These are phyloP conservation scores for Pyrgilauda ruficollis DNA, from an alignment of 2,113 vertebrate genomes.

Conservation along the genomic window DNA sequence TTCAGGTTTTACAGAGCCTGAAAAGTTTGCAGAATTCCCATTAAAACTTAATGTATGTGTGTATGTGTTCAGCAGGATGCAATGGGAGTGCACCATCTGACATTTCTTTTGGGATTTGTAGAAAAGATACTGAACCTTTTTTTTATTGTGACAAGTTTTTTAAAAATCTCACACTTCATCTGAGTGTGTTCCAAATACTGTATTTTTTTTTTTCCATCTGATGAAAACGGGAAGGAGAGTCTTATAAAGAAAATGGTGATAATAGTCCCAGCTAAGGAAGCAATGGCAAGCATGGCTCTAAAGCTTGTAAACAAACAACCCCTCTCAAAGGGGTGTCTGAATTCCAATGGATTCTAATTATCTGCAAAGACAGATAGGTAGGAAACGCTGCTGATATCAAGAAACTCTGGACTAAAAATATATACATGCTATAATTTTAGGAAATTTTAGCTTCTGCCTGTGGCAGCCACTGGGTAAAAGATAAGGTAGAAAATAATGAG, in stretches of 20 bases:
- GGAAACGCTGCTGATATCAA: neutral
- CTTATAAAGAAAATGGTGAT: neutral
- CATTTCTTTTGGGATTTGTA: neutral
- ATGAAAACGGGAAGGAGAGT: neutral
- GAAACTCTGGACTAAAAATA: neutral
- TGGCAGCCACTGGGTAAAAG: neutral
- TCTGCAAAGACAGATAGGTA: neutral
- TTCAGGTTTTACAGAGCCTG: neutral
- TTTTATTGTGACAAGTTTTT: neutral
- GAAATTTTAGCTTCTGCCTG: neutral
- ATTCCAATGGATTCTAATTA: slow-evolving; percentile 36
- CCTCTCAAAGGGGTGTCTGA: neutral
- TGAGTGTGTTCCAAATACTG: neutral
- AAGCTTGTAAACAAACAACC: neutral
- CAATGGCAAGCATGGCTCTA: neutral
- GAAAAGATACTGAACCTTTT: neutral
- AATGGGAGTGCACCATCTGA: neutral
- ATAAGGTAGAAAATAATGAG: slow-evolving; percentile 30
- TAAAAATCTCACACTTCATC: neutral
- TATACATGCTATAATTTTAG: neutral
- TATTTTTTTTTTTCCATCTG: neutral
- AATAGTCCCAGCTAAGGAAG: neutral
- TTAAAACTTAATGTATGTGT: neutral
- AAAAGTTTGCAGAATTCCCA: neutral
- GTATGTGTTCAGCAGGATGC: neutral